Conservation (phyloP, 1,140 invertebrate genomes). For the Frieseomelitta varia region DNA sequence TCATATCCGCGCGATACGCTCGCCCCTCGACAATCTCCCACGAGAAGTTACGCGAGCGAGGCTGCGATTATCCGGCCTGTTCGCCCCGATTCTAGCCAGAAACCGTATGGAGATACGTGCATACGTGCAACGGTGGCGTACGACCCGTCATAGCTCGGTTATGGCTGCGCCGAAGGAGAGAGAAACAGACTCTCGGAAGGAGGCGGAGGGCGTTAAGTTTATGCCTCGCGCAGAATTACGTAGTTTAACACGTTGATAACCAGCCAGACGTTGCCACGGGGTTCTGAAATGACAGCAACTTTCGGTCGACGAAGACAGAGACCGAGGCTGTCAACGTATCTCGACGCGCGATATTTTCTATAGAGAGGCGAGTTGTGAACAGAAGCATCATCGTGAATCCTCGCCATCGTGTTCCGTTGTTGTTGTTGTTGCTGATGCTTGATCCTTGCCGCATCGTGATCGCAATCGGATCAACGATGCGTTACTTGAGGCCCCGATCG, state of each 20-base stretch:
- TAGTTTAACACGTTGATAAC: constrained; percentile 72
- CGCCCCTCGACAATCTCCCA: constrained; percentile 51
- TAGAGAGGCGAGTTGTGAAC: neutral
- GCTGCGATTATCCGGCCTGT: constrained; percentile 59
- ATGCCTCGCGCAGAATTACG: constrained; percentile 63
- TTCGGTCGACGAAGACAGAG: neutral
- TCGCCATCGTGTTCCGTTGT: neutral
- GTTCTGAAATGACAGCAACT: constrained; percentile 14
- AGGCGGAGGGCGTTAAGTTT: constrained; percentile 62
- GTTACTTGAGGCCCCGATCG: neutral
- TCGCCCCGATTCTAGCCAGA: constrained; percentile 53
- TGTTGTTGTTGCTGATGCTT: too few relatives aligned
- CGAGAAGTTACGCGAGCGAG: constrained; percentile 47
- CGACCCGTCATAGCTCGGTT: constrained; percentile 46
- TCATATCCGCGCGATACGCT: constrained; percentile 29
- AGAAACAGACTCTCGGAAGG: neutral
- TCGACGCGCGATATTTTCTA: neutral
- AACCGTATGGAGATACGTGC: constrained; percentile 43
- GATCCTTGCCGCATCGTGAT: too few relatives aligned
- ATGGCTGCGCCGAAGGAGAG: constrained; percentile 24
- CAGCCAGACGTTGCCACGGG: constrained; percentile 27
- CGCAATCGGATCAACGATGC: neutral
- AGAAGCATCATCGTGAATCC: neutral
- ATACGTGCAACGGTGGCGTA: neutral
- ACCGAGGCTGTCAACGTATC: neutral